phyloP scores from a whole-genome alignment of 2,113 vertebrate genomes.

The Xiphophorus maculatus region DNA sequence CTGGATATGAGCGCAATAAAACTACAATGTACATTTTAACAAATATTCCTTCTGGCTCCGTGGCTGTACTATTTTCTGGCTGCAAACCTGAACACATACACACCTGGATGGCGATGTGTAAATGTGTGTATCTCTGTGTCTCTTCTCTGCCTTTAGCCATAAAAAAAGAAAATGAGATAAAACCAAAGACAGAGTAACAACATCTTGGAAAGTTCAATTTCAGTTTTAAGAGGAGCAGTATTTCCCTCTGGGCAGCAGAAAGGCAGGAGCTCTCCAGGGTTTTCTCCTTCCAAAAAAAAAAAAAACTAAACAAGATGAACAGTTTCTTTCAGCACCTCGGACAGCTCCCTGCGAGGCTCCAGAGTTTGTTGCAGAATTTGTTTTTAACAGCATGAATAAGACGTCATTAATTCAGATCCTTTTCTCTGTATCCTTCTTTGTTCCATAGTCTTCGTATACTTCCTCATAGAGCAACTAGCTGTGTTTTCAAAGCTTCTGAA shows the following conservation, averaged over 20 bases:
- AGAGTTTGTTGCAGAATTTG: slow-evolving; percentile 15
- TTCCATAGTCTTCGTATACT: not conserved
- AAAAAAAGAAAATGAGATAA: not conserved
- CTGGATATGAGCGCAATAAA: not conserved
- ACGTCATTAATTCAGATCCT: slow-evolving; percentile 33
- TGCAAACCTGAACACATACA: not conserved
- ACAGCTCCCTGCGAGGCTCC: slow-evolving; percentile 39
- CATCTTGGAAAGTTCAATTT: slow-evolving; percentile 51
- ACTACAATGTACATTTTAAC: not conserved
- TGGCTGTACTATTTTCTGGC: not conserved
- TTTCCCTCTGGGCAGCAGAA: slow-evolving; percentile 30
- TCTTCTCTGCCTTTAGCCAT: slow-evolving; percentile 17
- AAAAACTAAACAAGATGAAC: slow-evolving; percentile 36
- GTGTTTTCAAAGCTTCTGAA: not conserved
- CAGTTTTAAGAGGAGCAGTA: slow-evolving; percentile 39
- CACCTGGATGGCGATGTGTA: not conserved
- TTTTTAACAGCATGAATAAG: slow-evolving; percentile 14
- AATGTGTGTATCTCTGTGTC: not conserved
- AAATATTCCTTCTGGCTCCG: not conserved
- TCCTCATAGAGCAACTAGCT: not conserved
- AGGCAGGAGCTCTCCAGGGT: slow-evolving; percentile 8
- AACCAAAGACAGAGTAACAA: slow-evolving; percentile 2
- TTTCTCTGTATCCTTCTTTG: slow-evolving; percentile 8
- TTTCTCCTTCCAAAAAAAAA: slow-evolving; percentile 1
- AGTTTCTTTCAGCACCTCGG: slow-evolving; percentile 51